Evolutionary conservation across 2,888 invertebrate genomes (phyloP).

Genomic region (Odontothrips loti): DNA sequence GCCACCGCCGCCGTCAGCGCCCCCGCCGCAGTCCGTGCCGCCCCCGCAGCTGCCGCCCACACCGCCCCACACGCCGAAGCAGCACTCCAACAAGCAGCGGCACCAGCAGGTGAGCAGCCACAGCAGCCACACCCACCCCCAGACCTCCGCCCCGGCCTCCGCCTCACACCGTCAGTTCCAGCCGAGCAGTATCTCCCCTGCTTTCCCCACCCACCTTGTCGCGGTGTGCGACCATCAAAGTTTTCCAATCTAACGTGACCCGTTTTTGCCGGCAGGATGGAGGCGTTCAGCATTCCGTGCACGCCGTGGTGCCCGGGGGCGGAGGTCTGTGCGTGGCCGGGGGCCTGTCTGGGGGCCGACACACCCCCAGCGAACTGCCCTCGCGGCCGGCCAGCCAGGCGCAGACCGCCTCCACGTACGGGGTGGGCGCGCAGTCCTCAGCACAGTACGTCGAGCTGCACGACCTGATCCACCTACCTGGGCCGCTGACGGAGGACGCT

Average conservation of each 20-base stretch:
- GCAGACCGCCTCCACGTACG: constrained; percentile 35
- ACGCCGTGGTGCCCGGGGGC: constrained; percentile 27
- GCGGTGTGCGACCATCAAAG: no score
- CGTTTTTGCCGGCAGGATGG: no score
- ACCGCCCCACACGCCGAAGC: constrained; percentile 37
- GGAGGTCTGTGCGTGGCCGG: constrained; percentile 13
- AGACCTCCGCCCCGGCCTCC: constrained; percentile 40
- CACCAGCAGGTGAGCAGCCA: neutral
- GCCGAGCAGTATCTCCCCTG: no score
- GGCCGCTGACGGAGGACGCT: constrained; percentile 90
- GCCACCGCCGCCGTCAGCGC: constrained; percentile 46
- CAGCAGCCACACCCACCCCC: neutral
- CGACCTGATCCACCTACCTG: constrained; percentile 87
- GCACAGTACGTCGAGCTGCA: constrained; percentile 58
- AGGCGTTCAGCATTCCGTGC: no score
- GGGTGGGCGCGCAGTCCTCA: neutral
- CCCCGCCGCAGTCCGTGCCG: constrained; percentile 47
- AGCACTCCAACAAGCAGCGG: constrained; percentile 42
- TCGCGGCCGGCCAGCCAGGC: constrained; percentile 40
- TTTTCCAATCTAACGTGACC: no score
- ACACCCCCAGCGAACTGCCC: constrained; percentile 9
- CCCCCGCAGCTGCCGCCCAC: constrained; percentile 41
- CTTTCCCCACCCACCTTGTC: no score
- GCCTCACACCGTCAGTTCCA: neutral
- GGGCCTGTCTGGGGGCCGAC: neutral